Evolutionary conservation across 2,113 vertebrate species (phyloP).

Genomic region (Rhea pennata): DNA sequence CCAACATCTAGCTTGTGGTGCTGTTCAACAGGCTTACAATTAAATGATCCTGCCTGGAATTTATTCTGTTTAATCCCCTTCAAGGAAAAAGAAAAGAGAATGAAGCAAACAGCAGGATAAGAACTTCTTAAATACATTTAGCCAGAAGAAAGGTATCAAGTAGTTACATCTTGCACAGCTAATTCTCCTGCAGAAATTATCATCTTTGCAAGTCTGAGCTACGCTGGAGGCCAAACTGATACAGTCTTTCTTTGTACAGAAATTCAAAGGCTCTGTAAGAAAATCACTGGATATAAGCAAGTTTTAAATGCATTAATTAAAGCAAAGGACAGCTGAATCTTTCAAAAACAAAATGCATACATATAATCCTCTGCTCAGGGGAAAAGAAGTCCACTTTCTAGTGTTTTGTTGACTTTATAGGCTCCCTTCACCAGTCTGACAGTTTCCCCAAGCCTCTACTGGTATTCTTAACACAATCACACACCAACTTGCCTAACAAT

Average conservation of each 20-base stretch:
- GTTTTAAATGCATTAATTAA: not conserved
- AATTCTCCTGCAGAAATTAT: not conserved
- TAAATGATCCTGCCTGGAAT: too few relatives aligned
- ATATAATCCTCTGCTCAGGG: not conserved
- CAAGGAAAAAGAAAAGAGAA: too few relatives aligned
- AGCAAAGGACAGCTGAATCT: not conserved
- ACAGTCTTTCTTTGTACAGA: not conserved
- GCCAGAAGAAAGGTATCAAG: not conserved
- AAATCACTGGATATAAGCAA: not conserved
- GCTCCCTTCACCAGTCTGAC: not conserved
- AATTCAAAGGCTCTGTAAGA: not conserved
- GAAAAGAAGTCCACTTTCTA: not conserved
- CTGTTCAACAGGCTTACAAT: too few relatives aligned
- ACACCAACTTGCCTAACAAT: not conserved
- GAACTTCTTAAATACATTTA: not conserved
- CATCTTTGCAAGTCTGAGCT: not conserved
- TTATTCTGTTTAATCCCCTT: too few relatives aligned
- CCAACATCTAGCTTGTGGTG: too few relatives aligned
- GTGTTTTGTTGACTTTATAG: not conserved
- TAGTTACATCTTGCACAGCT: not conserved
- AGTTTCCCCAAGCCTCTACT: accelerated
- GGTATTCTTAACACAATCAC: not conserved
- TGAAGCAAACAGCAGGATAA: too few relatives aligned
- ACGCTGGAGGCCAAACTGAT: not conserved
- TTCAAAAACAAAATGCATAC: not conserved